Conservation (phyloP, 1,140 invertebrate species). For the Calliopsis andreniformis region DNA sequence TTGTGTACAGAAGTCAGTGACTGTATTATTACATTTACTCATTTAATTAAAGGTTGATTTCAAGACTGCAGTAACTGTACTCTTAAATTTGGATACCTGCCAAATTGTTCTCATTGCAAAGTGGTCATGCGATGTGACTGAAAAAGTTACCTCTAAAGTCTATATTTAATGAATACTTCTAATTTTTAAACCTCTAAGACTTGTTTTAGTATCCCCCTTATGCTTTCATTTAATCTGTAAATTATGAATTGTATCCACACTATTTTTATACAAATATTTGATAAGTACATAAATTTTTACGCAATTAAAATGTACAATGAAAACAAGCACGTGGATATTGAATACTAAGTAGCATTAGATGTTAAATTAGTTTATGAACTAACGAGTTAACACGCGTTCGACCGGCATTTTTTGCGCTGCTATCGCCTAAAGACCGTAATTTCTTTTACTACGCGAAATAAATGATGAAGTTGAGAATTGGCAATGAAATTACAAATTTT, state of each 20-base stretch:
- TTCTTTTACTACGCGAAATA: too few relatives aligned
- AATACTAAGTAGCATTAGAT: too few relatives aligned
- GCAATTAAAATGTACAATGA: too few relatives aligned
- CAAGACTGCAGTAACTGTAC: conserved; percentile 11
- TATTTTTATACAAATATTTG: neutral
- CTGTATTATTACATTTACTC: neutral
- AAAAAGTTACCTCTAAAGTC: neutral
- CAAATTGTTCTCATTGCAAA: conserved; percentile 59
- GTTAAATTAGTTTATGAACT: too few relatives aligned
- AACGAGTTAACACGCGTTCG: too few relatives aligned
- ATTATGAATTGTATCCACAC: too few relatives aligned
- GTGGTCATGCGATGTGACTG: conserved; percentile 21
- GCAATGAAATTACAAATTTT: too few relatives aligned
- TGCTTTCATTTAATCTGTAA: neutral
- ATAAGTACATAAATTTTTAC: conserved; percentile 1
- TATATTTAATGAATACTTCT: neutral
- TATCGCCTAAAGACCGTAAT: too few relatives aligned
- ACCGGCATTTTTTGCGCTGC: too few relatives aligned
- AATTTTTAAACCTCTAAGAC: neutral
- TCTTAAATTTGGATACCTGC: conserved; percentile 54
- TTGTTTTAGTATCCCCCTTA: neutral
- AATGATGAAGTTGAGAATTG: too few relatives aligned
- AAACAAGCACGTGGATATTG: too few relatives aligned
- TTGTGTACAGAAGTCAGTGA: neutral
- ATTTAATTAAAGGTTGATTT: conserved; percentile 29